A percentile compares a stretch with the other conserved stretches of the same genome.
Evolutionary conservation across 2,113 vertebrate species (phyloP).

Genomic region (Phalacrocorax pelagicus): DNA sequence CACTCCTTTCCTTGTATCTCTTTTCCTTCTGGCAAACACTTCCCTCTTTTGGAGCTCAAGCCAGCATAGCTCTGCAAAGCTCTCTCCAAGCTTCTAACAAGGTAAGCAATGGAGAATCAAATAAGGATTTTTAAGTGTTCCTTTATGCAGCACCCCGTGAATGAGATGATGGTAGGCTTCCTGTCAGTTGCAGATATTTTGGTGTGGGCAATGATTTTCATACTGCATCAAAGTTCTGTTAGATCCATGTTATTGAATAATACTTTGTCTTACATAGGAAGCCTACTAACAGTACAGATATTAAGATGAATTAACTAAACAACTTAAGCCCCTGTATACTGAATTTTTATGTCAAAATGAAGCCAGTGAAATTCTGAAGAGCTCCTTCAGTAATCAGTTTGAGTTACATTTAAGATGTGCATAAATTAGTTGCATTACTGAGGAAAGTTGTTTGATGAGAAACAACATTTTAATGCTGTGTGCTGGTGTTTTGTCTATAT

Average conservation of each 20-base stretch:
- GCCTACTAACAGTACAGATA: neutral
- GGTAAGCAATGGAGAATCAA: conserved; percentile 57
- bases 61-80: conserved; percentile 65
- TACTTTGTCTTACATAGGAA: neutral
- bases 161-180: neutral
- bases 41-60: conserved; percentile 66
- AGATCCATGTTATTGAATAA: neutral
- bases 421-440: neutral
- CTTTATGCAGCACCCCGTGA: neutral
- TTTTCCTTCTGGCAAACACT: conserved; percentile 64
- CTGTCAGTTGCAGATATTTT: neutral
- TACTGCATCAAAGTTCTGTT: neutral
- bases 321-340: neutral
- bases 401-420: neutral
- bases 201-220: neutral
- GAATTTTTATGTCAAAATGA: neutral
- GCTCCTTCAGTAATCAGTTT: neutral
- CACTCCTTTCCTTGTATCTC: conserved; percentile 64
- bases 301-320: neutral
- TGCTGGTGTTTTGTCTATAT: neutral
- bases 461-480: neutral
- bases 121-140: conserved; percentile 7
- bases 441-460: neutral
- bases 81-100: conserved; percentile 57
- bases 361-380: neutral